Evolutionary conservation across 2,797 vertebrate genomes (phyloP), one percentile per base, ranked within the genome.

Genomic region (Argya squamiceps): DNA sequence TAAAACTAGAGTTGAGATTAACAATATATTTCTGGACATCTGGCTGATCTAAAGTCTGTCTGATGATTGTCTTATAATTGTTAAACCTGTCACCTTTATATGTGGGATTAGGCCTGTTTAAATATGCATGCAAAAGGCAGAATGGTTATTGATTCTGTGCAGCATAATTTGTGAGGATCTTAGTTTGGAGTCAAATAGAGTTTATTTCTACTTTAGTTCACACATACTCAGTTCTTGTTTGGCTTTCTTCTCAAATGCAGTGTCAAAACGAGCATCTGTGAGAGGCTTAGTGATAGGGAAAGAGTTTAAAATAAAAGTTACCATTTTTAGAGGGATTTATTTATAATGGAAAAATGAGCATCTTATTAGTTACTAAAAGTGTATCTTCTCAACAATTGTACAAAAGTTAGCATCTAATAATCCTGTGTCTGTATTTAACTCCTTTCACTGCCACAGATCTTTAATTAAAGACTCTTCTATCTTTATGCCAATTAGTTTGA

Each of bases 1-100:
- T 91, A 75, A 84, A 93, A 50, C 76, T 74, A 50, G 34, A 70
- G 81, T 44, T 62, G 79, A 96, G 92, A 90, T 96, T 95, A 93
- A 90, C 64, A 44, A 34, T 88, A 7, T 76, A 81, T 95, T 90
- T 90, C 49, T 95, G 92, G 92, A 93, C 94, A 94, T 90, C 85
- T 91, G 91, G 70, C 64, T 95, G 79, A 96, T 93, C 93, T 95
- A 60, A 93, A 88, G 76, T 74, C 88, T 88, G 59, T 41, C 59
- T 89, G 76, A 81, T 3, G 1, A 82, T 96, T 92, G 70, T 84
- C 79, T 87, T 76, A 46, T 80, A 92, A 92, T 92, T 94, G 83
- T 94, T 91, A 90, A 95, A 95, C 65, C 77, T 90, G 60, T 56
- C 0, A 1, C 71, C 53, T 89, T 92, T 77, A 75, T 68, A 49